phyloP scores from a whole-genome alignment of 2,797 vertebrate genomes.

The Lagodon rhomboides region DNA sequence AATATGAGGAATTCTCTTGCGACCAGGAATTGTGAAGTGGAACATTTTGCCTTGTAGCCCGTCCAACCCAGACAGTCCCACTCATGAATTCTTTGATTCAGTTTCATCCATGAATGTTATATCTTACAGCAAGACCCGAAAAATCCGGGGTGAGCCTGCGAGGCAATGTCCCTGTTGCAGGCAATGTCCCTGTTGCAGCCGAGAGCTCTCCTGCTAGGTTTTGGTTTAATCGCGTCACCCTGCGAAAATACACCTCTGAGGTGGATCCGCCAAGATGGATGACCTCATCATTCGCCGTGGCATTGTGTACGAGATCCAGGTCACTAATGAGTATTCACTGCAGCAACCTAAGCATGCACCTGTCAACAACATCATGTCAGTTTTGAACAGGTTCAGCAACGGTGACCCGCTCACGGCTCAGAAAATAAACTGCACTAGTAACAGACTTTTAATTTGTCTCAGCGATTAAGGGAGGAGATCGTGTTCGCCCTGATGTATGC shows the following conservation, averaged over 20 bases:
- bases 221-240: constrained; percentile 28
- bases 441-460: constrained; percentile 11
- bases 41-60: not conserved
- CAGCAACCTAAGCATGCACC: constrained; percentile 20
- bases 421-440: not conserved
- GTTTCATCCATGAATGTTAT: not conserved
- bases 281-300: constrained; percentile 14
- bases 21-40: not conserved
- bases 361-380: constrained; percentile 36
- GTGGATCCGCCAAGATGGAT: constrained; percentile 20
- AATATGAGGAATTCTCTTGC: not conserved
- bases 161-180: not conserved
- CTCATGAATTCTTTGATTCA: not conserved
- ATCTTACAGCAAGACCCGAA: constrained; percentile 1
- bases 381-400: constrained; percentile 28
- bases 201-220: not conserved
- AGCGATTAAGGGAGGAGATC: constrained; percentile 5
- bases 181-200: not conserved
- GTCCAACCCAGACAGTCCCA: not conserved
- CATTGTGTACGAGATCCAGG: constrained; percentile 16
- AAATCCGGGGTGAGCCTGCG: not conserved
- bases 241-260: not conserved
- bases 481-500: not conserved
- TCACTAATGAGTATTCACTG: constrained; percentile 40
- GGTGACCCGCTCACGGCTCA: constrained; percentile 12